Base-by-base conservation (phyloP, 2,113 vertebrate species). In the human (Homo sapiens) region DNA sequence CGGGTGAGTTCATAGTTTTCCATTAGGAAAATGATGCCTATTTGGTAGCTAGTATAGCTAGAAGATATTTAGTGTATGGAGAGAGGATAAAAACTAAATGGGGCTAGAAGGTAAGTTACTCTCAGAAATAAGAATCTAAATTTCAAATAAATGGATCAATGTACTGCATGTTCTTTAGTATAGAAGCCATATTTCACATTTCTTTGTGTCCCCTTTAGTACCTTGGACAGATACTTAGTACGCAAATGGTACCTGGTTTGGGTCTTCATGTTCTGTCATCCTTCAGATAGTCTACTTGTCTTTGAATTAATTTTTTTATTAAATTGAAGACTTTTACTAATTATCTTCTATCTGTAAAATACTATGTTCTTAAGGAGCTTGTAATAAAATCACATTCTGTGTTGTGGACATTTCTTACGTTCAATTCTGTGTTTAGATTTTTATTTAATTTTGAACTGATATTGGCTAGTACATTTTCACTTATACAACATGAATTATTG, bases 1-100 rank as follows among this genome's bases (percentile, higher is more conserved):
- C 8, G 93, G 97, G 98, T 98, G 80, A 98, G 97, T 97, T 96
- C 6, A 64, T 8, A 20, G 7, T 82, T 94, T 93, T 81, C 61
- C 27, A 64, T 87, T 70, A 59, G 40, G 52, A 97, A 82, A 92
- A 89, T 72, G 38, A 55, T 35, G 40, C 4, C n/a, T 93, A 3
- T 93, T 75, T 68, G 80, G 38, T 89, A 35, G 61, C 43, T 94
- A 11, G 45, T 52, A 59, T 50, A 83, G 8, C 23, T 78, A 81
- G 25, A 68, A 86, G 59, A 82, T 92, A 55, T 94, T 87, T 86
- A 43, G 20, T 73, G 70, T 45, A 40, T 87, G 12, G 17, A 64
- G 8, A 85, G 35, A 92, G 1, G 32, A 85, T 89, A 38, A 76
- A 81, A 94, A 72, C 30, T 23, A 72, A 94, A 90, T 87, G 57